Evolutionary conservation across 1,140 invertebrate species (phyloP).

Genomic region (Monomorium pharaonis): DNA sequence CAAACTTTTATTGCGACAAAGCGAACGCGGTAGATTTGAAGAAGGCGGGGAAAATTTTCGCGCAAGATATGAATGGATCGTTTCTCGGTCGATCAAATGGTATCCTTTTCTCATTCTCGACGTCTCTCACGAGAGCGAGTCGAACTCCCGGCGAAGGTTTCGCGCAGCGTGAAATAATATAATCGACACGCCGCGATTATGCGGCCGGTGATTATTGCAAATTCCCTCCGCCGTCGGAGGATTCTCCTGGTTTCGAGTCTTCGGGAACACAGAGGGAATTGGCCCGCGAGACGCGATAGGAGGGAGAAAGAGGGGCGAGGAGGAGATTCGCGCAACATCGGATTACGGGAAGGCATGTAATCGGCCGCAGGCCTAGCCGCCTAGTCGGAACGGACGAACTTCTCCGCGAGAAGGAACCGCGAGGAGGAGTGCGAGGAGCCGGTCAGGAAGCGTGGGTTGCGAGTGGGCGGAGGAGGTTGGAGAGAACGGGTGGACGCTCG

Average conservation of each 20-base stretch:
- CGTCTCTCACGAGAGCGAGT: not conserved
- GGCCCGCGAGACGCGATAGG: conserved; percentile 24
- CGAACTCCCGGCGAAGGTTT: not conserved
- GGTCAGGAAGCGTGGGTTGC: conserved; percentile 43
- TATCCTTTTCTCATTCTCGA: not conserved
- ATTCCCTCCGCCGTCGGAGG: conserved; percentile 37
- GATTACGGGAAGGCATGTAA: conserved; percentile 79
- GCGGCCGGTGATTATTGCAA: conserved; percentile 23
- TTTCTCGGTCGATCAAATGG: not conserved
- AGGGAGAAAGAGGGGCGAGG: not conserved
- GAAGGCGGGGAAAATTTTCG: not conserved
- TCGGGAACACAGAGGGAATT: conserved; percentile 54
- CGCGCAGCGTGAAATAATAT: conserved; percentile 16
- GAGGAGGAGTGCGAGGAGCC: conserved; percentile 68
- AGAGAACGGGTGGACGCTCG: conserved; percentile 57
- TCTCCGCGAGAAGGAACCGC: conserved; percentile 67
- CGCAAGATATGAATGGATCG: not conserved
- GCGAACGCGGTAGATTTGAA: not conserved
- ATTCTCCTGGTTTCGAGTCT: conserved; percentile 62
- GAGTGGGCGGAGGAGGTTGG: conserved; percentile 57
- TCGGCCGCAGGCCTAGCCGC: conserved; percentile 78
- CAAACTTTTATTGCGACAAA: conserved; percentile 22
- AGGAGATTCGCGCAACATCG: conserved; percentile 72
- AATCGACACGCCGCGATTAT: conserved; percentile 31
- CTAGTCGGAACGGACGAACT: conserved; percentile 72